Evolutionary conservation across 2,797 vertebrate species (phyloP).

Genomic region (Phoxinus dragarum): DNA sequence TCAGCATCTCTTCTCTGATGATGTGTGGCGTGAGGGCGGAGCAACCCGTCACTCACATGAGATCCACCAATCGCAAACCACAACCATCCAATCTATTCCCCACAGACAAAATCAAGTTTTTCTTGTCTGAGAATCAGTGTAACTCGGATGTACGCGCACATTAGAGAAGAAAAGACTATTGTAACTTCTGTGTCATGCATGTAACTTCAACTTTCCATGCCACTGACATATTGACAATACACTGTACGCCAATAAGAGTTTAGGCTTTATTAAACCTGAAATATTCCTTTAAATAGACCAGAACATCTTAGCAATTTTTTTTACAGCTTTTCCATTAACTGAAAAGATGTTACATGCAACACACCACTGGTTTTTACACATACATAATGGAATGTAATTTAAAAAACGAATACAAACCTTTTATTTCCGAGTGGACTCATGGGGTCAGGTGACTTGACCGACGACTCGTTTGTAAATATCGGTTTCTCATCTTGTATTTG

Average conservation of each 20-base stretch:
- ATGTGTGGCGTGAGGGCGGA: too few relatives aligned
- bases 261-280: not conserved
- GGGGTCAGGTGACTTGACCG: slow-evolving; percentile 67
- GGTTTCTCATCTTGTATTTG: slow-evolving; percentile 94
- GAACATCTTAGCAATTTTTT: not conserved
- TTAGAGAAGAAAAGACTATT: not conserved
- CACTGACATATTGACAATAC: not conserved
- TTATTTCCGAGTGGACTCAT: slow-evolving; percentile 75
- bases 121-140: not conserved
- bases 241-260: not conserved
- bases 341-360: not conserved
- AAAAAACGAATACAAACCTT: slow-evolving; percentile 74
- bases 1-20: too few relatives aligned
- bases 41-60: too few relatives aligned
- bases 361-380: not conserved
- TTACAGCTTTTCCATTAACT: not conserved
- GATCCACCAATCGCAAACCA: too few relatives aligned
- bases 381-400: not conserved
- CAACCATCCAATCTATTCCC: too few relatives aligned
- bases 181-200: not conserved
- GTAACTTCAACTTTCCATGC: too few relatives aligned
- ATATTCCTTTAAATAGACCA: not conserved
- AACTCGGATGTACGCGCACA: not conserved
- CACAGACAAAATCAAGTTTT: too few relatives aligned
- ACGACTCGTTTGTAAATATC: slow-evolving; percentile 67